Evolutionary conservation across 2,797 vertebrate genomes (phyloP).

Genomic region (Ispidina picta): DNA sequence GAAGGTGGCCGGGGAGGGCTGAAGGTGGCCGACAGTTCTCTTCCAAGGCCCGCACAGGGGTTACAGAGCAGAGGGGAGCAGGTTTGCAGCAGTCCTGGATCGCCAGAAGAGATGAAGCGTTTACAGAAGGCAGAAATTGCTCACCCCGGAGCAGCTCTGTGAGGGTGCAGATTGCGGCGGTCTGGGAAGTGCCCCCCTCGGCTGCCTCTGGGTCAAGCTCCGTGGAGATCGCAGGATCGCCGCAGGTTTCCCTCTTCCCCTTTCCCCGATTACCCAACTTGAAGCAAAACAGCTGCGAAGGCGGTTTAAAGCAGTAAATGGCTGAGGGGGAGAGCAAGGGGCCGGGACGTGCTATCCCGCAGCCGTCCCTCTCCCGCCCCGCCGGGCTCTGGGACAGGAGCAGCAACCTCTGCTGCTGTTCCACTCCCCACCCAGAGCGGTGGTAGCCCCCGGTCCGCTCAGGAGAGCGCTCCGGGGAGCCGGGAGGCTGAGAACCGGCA

Average conservation of each 20-base stretch:
- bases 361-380: too few relatives aligned
- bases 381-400: too few relatives aligned
- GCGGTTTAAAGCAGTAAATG: too few relatives aligned
- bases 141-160: background rate
- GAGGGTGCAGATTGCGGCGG: background rate
- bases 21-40: background rate
- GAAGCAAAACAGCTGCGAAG: accelerated
- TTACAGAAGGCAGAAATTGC: background rate
- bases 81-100: background rate
- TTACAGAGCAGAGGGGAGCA: background rate
- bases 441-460: background rate
- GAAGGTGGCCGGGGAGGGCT: background rate
- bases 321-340: accelerated
- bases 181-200: background rate
- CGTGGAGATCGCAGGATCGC: background rate
- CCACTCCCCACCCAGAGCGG: background rate
- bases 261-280: accelerated
- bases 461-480: background rate
- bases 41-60: accelerated
- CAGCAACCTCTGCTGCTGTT: background rate
- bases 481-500: background rate
- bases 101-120: background rate
- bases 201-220: background rate
- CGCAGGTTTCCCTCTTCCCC: accelerated
- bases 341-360: background rate